Conservation (phyloP, 2,888 invertebrate genomes). For the Pogonocherus hispidulus region DNA sequence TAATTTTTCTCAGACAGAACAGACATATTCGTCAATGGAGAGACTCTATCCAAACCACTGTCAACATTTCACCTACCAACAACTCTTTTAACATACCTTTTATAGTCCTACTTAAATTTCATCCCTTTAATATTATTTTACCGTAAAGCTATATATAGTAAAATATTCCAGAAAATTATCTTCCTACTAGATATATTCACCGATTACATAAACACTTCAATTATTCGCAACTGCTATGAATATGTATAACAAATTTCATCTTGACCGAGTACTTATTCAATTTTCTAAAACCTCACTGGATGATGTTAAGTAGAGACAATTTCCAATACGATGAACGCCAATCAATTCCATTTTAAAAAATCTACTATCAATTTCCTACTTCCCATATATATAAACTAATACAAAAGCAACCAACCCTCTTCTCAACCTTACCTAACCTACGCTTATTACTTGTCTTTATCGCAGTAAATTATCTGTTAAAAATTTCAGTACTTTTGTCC, state of each 20-base stretch:
- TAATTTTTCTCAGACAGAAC: too few species aligned
- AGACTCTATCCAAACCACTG: background rate
- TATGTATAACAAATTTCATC: background rate
- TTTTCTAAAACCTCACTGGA: slow-evolving; percentile 44
- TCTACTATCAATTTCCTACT: slow-evolving; percentile 46
- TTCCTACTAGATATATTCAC: background rate
- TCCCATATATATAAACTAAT: slow-evolving; percentile 43
- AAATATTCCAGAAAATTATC: background rate
- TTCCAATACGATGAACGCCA: slow-evolving; percentile 45
- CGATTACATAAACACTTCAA: too few species aligned
- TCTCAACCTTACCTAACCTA: slow-evolving; percentile 43
- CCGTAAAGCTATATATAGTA: background rate
- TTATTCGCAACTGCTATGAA: slow-evolving; percentile 6
- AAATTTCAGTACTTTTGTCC: slow-evolving; percentile 62
- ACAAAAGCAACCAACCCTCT: slow-evolving; percentile 44
- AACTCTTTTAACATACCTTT: background rate
- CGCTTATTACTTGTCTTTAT: slow-evolving; percentile 45
- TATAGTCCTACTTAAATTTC: background rate
- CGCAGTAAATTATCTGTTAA: slow-evolving; percentile 38
- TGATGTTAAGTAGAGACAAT: slow-evolving; percentile 48
- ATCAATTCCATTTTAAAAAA: slow-evolving; percentile 40
- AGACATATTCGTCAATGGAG: background rate
- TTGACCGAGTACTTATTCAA: slow-evolving; percentile 25
- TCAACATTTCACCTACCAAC: background rate
- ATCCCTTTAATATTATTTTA: background rate